These are phyloP conservation scores for Drosophila nigrodunni DNA, from an alignment of 1,140 invertebrate species.

Conservation along the genomic window DNA sequence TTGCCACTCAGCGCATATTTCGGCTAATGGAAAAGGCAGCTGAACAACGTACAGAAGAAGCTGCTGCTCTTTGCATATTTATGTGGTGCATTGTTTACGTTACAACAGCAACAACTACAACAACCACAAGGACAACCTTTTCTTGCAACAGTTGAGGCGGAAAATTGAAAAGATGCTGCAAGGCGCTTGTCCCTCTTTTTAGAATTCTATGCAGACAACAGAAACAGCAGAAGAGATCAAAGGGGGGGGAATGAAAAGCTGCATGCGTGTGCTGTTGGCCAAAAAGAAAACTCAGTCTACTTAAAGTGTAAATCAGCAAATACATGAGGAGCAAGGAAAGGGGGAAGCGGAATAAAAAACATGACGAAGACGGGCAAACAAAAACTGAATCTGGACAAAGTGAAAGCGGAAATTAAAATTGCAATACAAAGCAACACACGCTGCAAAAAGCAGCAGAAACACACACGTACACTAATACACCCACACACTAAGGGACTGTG, in stretches of 20 bases:
- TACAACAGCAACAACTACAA: constrained; percentile 18
- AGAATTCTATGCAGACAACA: constrained; percentile 28
- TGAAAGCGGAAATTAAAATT: constrained; percentile 83
- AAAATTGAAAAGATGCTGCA: constrained; percentile 79
- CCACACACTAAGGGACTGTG: background rate
- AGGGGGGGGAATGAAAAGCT: constrained; percentile 32
- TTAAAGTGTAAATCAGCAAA: constrained; percentile 74
- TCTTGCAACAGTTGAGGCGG: constrained; percentile 70
- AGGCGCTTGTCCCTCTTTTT: constrained; percentile 46
- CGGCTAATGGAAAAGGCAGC: constrained; percentile 39
- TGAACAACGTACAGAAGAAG: constrained; percentile 30
- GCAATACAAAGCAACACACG: constrained; percentile 67
- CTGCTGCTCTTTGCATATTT: constrained; percentile 59
- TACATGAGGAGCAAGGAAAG: constrained; percentile 49
- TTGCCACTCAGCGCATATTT: constrained; percentile 36
- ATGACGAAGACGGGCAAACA: constrained; percentile 40
- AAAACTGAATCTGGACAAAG: constrained; percentile 79
- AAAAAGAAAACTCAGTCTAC: constrained; percentile 33
- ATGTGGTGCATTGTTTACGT: constrained; percentile 54
- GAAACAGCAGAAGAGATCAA: constrained; percentile 6
- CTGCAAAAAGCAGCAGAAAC: constrained; percentile 41
- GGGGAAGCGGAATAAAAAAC: background rate
- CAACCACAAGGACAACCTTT: constrained; percentile 22
- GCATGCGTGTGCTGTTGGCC: constrained; percentile 46
- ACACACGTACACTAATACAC: background rate